Evolutionary conservation across 1,140 invertebrate genomes (phyloP).

Genomic region (Pemphigus obesinymphae): DNA sequence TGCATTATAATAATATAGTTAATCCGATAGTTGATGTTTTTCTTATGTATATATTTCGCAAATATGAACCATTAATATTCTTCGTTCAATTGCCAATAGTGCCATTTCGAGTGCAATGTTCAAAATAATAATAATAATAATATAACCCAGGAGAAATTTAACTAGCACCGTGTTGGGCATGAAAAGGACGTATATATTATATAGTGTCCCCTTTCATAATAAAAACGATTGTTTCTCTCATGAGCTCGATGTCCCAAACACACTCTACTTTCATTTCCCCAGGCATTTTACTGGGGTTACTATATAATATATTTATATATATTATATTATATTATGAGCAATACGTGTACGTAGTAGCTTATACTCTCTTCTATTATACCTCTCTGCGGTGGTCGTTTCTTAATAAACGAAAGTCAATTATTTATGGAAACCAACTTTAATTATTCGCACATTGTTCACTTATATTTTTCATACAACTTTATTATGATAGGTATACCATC

Average conservation of each 20-base stretch:
- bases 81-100: background rate
- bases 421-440: background rate
- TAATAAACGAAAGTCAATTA: background rate
- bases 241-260: background rate
- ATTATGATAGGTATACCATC: no score
- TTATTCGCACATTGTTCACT: background rate
- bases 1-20: no score
- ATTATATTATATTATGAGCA: background rate
- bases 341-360: background rate
- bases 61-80: background rate
- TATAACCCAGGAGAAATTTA: background rate
- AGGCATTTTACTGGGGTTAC: background rate
- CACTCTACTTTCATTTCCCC: constrained; percentile 9
- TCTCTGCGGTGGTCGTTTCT: background rate
- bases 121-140: no score
- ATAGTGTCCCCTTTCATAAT: background rate
- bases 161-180: background rate
- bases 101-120: background rate
- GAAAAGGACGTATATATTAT: background rate
- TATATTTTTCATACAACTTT: background rate
- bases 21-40: background rate
- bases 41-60: no score
- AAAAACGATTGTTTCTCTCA: constrained; percentile 18
- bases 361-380: background rate
- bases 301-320: background rate